These are phyloP conservation scores for Leptinotarsa undecemlineata DNA, from an alignment of 1,140 invertebrate species.

Conservation along the genomic window DNA sequence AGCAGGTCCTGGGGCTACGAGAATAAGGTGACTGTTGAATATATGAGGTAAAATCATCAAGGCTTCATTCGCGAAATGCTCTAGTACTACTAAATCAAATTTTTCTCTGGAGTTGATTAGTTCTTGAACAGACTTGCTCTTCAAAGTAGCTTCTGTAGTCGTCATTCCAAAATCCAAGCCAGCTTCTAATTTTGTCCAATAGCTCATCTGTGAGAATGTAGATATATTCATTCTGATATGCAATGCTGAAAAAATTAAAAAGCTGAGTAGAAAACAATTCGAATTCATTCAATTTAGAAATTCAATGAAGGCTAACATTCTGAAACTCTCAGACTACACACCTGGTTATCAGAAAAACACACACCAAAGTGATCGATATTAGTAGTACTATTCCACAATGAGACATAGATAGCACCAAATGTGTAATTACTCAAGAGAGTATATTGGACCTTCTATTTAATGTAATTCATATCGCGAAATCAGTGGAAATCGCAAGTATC, in stretches of 20 bases:
- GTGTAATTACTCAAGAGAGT: no score
- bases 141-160: conserved; percentile 1
- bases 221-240: background rate
- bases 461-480: no score
- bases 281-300: no score
- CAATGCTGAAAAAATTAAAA: background rate
- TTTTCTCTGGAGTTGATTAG: conserved; percentile 48
- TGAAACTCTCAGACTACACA: no score
- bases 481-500: no score
- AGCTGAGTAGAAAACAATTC: no score
- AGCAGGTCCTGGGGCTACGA: conserved; percentile 51
- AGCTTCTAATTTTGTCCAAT: background rate
- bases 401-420: no score
- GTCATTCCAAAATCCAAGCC: background rate
- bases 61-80: conserved; percentile 57
- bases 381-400: no score
- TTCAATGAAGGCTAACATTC: no score
- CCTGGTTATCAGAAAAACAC: no score
- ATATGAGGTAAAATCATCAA: conserved; percentile 53
- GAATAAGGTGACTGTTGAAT: conserved; percentile 54
- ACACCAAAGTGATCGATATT: no score
- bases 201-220: background rate
- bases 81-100: conserved; percentile 57
- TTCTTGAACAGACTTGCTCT: conserved; percentile 25
- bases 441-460: no score